Evolutionary conservation across 2,797 vertebrate genomes (phyloP), one percentile per base, ranked within the genome.

Genomic region (Limosa lapponica): DNA sequence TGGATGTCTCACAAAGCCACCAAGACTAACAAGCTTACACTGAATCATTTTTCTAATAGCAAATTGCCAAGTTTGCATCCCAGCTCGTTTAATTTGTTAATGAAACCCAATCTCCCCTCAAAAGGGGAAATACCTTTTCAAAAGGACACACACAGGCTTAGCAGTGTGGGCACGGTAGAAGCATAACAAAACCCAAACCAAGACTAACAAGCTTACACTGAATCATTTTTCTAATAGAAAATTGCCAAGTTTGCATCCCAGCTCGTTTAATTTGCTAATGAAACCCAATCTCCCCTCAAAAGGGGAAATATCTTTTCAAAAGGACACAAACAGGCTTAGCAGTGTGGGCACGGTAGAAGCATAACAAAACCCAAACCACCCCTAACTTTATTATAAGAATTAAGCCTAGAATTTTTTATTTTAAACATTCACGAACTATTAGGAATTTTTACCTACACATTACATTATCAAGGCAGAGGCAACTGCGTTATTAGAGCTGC

Each of bases 201-300:
- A n/a, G n/a, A n/a, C n/a, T n/a, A n/a, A 86, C 44, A 64, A 74
- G 79, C 82, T 88, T 72, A 69, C 61, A 61, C 75, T 24, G 41
- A 90, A 83, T 78, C 34, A 78, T 61, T 88, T 81, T 69, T 86
- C 88, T 93, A 86, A 86, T 16, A 86, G 57, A 32, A 84, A 95
- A 74, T 39, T 43, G 85, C 82, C 65, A 94, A 71, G 77, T 83
- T 87, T 81, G 82, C 87, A 71, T 57, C 69, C 89, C 20, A 59
- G 84, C 75, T 87, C 65, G 19, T 80, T 95, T 95, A 44, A 94
- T 88, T 88, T 94, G 85, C 82, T 95, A 90, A 79, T 88, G 72
- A 96, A 96, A 89, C 34, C n/a, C 22, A 36, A 43, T 51, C 80
- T 64, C 65, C 66, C 67, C 37, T 78, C 81, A 59, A 79, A 88